These are phyloP conservation scores for Ceryle rudis DNA, from an alignment of 2,797 vertebrate genomes.

Conservation along the genomic window DNA sequence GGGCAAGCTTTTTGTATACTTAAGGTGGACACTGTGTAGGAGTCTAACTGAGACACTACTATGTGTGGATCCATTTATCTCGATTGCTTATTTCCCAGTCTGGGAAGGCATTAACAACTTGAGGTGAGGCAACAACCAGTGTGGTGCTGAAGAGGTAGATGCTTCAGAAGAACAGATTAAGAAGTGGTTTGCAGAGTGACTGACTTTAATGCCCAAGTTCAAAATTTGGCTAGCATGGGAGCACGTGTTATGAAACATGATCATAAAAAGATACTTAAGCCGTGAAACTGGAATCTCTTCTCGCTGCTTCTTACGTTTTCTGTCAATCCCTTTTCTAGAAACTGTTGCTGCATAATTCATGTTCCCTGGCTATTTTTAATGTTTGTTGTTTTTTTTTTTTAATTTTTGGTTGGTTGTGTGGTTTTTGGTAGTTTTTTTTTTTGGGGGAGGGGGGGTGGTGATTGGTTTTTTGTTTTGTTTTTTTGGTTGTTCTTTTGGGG, in stretches of 20 bases:
- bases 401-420: too few relatives aligned
- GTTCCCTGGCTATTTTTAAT: neutral
- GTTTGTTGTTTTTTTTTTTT: too few relatives aligned
- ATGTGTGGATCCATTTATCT: neutral
- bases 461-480: too few relatives aligned
- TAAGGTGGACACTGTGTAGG: neutral
- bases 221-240: neutral
- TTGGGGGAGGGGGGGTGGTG: too few relatives aligned
- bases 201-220: neutral
- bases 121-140: neutral
- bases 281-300: neutral
- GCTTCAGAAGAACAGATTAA: neutral
- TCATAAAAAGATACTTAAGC: neutral
- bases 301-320: neutral
- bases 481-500: too few relatives aligned
- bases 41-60: neutral
- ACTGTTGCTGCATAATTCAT: neutral
- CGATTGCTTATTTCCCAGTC: neutral
- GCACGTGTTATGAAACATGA: accelerated
- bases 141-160: neutral
- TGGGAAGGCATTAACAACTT: neutral
- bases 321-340: neutral
- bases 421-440: too few relatives aligned
- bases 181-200: neutral
- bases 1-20: neutral